These are phyloP conservation scores for Suillia variegata DNA, from an alignment of 2,888 invertebrate genomes.

Conservation along the genomic window DNA sequence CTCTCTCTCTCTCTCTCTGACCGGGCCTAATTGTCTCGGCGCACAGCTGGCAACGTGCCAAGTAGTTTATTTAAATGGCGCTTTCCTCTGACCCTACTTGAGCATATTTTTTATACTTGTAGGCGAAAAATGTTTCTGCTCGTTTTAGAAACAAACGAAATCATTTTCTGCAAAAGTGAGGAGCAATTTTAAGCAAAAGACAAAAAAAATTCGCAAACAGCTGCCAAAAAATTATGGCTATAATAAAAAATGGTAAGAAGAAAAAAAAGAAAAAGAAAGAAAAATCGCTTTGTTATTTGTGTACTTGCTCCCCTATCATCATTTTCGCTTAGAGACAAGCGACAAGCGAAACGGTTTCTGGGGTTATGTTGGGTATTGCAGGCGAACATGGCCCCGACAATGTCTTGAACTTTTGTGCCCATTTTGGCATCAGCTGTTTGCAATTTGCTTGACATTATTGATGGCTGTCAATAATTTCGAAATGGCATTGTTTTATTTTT, in stretches of 20 bases:
- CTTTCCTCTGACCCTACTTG: background rate
- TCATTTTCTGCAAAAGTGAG: background rate
- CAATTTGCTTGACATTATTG: constrained; percentile 18
- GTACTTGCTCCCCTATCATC: background rate
- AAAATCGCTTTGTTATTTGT: background rate
- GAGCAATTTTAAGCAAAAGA: background rate
- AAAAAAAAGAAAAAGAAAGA: constrained; percentile 22
- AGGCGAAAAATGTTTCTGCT: background rate
- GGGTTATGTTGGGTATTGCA: background rate
- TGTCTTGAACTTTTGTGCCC: constrained; percentile 34
- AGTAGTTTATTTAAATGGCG: constrained; percentile 6
- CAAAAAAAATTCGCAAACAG: background rate
- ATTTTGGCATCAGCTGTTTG: constrained; percentile 40
- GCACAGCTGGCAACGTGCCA: constrained; percentile 18
- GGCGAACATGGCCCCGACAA: background rate
- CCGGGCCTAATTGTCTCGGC: background rate
- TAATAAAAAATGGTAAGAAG: constrained; percentile 13
- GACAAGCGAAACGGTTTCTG: background rate
- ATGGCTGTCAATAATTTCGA: constrained; percentile 23
- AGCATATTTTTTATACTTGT: background rate
- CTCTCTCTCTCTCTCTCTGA: background rate
- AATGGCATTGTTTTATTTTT: background rate
- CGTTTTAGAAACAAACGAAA: constrained; percentile 6
- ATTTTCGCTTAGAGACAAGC: background rate
- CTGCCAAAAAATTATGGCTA: constrained; percentile 24